These are phyloP conservation scores for Ctena decussata DNA, from an alignment of 2,888 invertebrate species.

Conservation along the genomic window DNA sequence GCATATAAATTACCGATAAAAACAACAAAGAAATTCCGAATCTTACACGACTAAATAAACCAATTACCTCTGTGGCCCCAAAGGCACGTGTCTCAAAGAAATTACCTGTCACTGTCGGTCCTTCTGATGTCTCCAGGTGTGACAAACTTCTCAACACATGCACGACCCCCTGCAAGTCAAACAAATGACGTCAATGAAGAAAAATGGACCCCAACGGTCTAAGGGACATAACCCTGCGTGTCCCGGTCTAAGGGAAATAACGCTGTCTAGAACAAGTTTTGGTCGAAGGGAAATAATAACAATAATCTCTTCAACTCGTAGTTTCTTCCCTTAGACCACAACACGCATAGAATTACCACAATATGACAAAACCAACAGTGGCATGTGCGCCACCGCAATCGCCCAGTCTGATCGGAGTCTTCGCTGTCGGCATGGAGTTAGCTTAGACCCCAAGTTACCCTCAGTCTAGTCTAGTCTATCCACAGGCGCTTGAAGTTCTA, in stretches of 20 bases:
- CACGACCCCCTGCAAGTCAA: slow-evolving; percentile 77
- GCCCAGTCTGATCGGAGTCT: no score
- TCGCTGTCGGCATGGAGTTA: no score
- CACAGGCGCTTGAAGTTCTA: no score
- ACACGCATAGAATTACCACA: no score
- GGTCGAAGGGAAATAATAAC: neutral
- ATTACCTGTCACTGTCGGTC: neutral
- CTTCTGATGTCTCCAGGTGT: slow-evolving; percentile 34
- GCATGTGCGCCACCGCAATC: no score
- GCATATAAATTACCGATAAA: no score
- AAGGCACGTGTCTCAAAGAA: neutral
- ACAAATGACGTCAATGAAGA: slow-evolving; percentile 62
- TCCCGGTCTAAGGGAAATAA: neutral
- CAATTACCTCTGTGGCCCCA: no score
- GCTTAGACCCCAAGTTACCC: no score
- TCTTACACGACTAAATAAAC: no score
- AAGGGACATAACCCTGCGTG: neutral
- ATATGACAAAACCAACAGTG: no score
- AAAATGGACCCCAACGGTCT: slow-evolving; percentile 4
- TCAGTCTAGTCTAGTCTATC: no score
- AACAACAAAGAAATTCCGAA: no score
- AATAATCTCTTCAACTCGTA: neutral
- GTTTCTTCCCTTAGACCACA: neutral
- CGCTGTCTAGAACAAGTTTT: neutral
- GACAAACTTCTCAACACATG: slow-evolving; percentile 62